Base-by-base conservation (phyloP, 2,797 vertebrate genomes). In the Australoheros facetus region DNA sequence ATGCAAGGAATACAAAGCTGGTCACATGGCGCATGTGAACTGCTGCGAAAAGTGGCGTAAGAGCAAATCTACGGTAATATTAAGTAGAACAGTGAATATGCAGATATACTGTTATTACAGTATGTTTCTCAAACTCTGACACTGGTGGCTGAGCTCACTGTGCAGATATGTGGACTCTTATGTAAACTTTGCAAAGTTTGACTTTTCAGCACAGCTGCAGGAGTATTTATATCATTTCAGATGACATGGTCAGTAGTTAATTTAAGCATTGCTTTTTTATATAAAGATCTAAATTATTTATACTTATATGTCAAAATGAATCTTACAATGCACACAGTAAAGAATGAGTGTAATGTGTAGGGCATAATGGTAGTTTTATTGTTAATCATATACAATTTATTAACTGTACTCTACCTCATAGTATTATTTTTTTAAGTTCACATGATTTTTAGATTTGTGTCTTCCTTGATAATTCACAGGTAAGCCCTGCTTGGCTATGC, bases 51-150 rank as follows among this genome's bases (percentile, higher is more conserved):
- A 28, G 30, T 17, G 8, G 8, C 30, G 14, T n/a, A 30, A 45
- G 71, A 57, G 17, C 32, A 66, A 64, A 69, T 10, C 16, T 28
- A 17, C 59, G 19, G 8, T 69, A 1, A 56, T 39, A 59, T 77
- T 45, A 79, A 53, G n/a, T 16, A 14, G 59, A 81, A 19, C 56
- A 53, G 23, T 9, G 7, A 53, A 72, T 42, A 73, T 82, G 69
- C 34, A 78, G 53, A 78, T 72, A 30, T 48, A 28, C 1, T 21
- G n/a, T 10, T 21, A 51, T 53, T 60, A 45, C 30, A 34, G 53
- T 42, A 23, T 19, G 26, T 69, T 77, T 77, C n/a, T 74, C 12
- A 19, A 37, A 26, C 8, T 26, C 37, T 71, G 3, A 21, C 23
- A 13, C 42, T 70, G 57, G 39, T 51, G 58, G 57, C 73, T 69